Base-by-base conservation (phyloP, 2,888 invertebrate genomes). In the Caenorhabditis zanzibari region DNA sequence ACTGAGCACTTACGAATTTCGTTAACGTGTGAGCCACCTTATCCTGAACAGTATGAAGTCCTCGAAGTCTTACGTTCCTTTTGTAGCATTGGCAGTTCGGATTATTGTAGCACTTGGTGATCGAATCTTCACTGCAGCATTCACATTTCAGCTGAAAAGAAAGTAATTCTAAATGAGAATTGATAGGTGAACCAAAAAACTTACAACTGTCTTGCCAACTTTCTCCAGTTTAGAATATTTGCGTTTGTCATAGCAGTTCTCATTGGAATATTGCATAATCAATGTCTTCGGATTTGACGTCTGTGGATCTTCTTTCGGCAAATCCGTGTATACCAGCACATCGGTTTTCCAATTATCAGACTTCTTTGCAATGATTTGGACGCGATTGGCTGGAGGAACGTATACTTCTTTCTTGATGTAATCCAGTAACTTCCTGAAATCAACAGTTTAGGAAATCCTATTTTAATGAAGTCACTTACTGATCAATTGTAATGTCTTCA, bases 81-180 rank as follows among this genome's bases (percentile, higher is more conserved):
- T 44, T 32, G 38, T 56, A 68, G 61, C 76, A 77, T 6, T 22
- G 16, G 12, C 76, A 77, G 19, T 69, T 59, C 2, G 35, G 38
- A 9, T 77, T 77, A 16, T 49, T 24, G 38, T 58, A 77, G 41
- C 76, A 77, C 16, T 35, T 49, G 16, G 52, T 54, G 9, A 77
- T 54, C 0, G 68, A 38, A n/a, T 54, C 61, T 1, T n/a, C 10
- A 6, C 38, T 49, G 44, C 76, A 69, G 26, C 76, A 77, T 6
- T 52, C n/a, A 38, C 76, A 77, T 19, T 22, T 52, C 14, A 77
- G 38, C 76, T 77, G 52, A 38, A 68, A 26, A 10, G 4, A 6
- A 32, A 6, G 32, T 6, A n/a, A n/a, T n/a, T n/a, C 7, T 7
- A 32, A 32, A 7, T 32, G 32, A 32, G 4, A 6, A 32, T 32